Evolutionary conservation across 2,888 invertebrate genomes (phyloP), one percentile per base, ranked within the genome.

Genomic region (Gandaritis pyraliata): DNA sequence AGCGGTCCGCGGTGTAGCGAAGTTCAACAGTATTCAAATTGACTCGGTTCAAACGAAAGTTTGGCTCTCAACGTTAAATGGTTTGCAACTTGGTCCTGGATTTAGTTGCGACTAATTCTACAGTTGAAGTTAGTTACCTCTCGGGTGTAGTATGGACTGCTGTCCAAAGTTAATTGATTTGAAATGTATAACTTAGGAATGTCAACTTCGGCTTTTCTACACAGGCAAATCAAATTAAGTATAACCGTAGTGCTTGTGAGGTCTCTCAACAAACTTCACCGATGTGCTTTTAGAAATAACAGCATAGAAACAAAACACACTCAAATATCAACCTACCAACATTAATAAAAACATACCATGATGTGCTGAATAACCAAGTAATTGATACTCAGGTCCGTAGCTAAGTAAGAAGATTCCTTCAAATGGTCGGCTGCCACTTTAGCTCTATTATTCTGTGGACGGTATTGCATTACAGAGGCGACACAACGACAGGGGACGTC

Each of bases 391-490:
- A 46, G 46, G 36, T 16, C 4, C 4, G 18, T 36, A 49, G 10
- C 16, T 2, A 10, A 7, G 18, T 13, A 56, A 61, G 46, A 33
- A 47, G 13, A 51, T 39, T 60, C 77, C 66, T 66, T 72, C 77
- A 85, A 89, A 88, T 87, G 86, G 83, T 73, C 71, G 74, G 72
- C 72, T 75, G 69, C 33, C 49, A 60, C 55, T 33, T 46, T 33
- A 30, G 23, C 18, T 13, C 56, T 51, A 47, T 51, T 61, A 56
- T 56, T 72, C 65, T 57, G 76, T 70, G 76, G 72, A 80, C 45
- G 80, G 84, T 85, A 85, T 88, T 80, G 81, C 80, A 83, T 90
- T 87, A 85, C 88, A 82, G 74, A 59, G 60, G 46, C 52, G 38
- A 61, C 61, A 57, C 57, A 78, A 74, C 81, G 86, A 85, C 85